Percentiles rank a stretch among this genome's conserved stretches.
These are phyloP conservation scores for Bombus polaris DNA, from an alignment of 1,140 invertebrate species.

Conservation along the genomic window DNA sequence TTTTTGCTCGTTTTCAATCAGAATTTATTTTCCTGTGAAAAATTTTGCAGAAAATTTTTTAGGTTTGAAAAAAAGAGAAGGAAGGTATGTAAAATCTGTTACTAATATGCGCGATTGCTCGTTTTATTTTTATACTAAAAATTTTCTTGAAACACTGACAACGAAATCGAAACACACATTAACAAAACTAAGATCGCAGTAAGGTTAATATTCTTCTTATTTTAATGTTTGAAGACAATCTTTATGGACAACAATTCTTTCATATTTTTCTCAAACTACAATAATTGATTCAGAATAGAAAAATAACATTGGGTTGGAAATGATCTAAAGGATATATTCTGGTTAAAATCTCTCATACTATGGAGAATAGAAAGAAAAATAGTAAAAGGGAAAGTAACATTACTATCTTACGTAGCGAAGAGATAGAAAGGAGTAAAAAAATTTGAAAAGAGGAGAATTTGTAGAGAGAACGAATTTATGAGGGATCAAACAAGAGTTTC, in stretches of 20 bases:
- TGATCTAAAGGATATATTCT: not conserved
- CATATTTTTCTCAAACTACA: too few species aligned
- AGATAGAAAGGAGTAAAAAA: not conserved
- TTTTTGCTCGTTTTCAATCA: not conserved
- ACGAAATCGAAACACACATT: too few species aligned
- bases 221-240: not conserved
- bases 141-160: too few species aligned
- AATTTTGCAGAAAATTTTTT: too few species aligned
- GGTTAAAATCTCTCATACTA: not conserved
- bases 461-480: not conserved
- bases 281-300: not conserved
- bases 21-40: not conserved
- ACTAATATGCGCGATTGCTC: too few species aligned
- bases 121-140: too few species aligned
- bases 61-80: too few species aligned
- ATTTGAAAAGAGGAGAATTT: not conserved
- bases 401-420: not conserved
- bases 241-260: too few species aligned
- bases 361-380: not conserved
- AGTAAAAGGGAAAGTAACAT: not conserved
- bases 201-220: not conserved
- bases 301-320: not conserved
- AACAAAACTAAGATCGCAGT: too few species aligned
- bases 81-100: too few species aligned
- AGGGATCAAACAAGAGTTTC: not conserved